Base-by-base conservation (phyloP, 2,888 invertebrate genomes). In the Chaetoderma sp. region DNA sequence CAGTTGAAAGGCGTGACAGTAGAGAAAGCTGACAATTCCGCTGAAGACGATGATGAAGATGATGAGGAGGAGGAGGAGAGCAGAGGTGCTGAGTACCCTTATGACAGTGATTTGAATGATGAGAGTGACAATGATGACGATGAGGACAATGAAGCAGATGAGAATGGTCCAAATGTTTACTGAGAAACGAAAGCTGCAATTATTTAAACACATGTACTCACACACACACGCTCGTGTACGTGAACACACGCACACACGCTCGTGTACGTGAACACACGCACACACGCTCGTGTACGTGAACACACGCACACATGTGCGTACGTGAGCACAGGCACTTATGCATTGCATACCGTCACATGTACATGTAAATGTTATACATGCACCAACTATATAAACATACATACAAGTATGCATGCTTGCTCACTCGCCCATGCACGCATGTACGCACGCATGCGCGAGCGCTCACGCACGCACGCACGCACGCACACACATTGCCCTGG, bases 131-230 rank as follows among this genome's bases (percentile, higher is more conserved):
- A 71, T 23, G 70, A 71, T 10, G 60, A 69, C 36, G 71, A 63
- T 25, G 69, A 83, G 78, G 81, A 84, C 57, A 80, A 56, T 25
- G 50, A 39, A 21, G 3, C 33, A 13, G 21, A 42, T 8, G 28
- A 28, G 3, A 23, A 2, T 2, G 56, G 28, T 18, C 2, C 32
- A 5, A 23, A 36, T 36, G 23, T 3, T 28, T 18, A 8, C 2
- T 21, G 1, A 1, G 27, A 3, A 1, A 2, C 2, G 4, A 59
- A 21, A 62, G 28, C 27, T 61, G 45, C 33, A 61, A 32, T 60
- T 42, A 44, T 45, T 60, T 42, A 61, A 32, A 62, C 33, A 61
- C 33, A 62, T 42, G 42, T 49, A 63, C 27, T 45, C 36, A 63
- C 36, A 62, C 45, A 63, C 49, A 62, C 45, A 63, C 49, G 45